These are phyloP conservation scores for Stichodactyla helianthus DNA, from an alignment of 64 coral and sea anemone species.

Conservation along the genomic window DNA sequence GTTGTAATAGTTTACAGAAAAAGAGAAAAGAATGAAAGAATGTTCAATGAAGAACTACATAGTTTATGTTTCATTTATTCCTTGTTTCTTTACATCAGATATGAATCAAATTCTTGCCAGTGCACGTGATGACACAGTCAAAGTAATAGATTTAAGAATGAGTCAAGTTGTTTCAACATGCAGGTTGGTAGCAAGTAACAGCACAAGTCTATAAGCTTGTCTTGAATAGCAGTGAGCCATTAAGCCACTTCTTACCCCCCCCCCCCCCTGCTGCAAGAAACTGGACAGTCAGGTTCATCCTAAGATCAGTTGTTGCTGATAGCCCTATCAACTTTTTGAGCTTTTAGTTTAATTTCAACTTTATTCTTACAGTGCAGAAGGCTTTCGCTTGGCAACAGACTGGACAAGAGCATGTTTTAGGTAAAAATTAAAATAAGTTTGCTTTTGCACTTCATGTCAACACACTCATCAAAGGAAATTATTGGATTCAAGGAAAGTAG, in stretches of 20 bases:
- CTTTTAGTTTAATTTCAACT: background rate
- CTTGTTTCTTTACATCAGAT: conserved; percentile 39
- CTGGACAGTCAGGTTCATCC: too few relatives aligned
- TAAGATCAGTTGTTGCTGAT: too few relatives aligned
- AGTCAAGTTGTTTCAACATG: conserved; percentile 83
- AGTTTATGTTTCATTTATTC: background rate
- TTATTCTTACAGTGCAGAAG: conserved; percentile 56
- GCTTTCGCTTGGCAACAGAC: conserved; percentile 89
- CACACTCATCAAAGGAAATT: too few relatives aligned
- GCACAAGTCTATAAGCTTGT: too few relatives aligned
- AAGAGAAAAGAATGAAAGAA: too few relatives aligned
- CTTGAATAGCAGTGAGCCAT: too few relatives aligned
- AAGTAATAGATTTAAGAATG: conserved; percentile 87
- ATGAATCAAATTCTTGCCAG: conserved; percentile 78
- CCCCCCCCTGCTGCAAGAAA: too few relatives aligned
- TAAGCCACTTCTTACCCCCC: too few relatives aligned
- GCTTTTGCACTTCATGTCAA: too few relatives aligned
- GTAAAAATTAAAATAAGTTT: conserved; percentile 16
- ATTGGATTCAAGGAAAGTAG: too few relatives aligned
- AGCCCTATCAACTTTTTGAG: background rate
- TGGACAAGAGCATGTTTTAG: conserved; percentile 90
- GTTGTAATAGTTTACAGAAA: too few relatives aligned
- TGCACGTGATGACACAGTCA: conserved; percentile 88
- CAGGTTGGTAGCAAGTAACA: conserved; percentile 32
- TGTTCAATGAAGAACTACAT: background rate